Evolutionary conservation across 2,888 invertebrate genomes (phyloP).

Genomic region (Amblyteles armatorius): DNA sequence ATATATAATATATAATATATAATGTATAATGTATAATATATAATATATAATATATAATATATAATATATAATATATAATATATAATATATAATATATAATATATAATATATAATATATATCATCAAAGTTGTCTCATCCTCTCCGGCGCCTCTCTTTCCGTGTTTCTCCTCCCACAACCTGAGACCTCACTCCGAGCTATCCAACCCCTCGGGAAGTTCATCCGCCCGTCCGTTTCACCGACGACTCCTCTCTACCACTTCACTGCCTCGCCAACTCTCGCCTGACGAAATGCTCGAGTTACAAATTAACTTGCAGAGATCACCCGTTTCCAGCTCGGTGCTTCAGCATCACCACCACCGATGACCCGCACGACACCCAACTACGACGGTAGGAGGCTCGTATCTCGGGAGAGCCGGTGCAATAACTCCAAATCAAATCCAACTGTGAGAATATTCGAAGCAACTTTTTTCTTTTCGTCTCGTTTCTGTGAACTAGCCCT

Average conservation of each 20-base stretch:
- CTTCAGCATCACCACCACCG: slow-evolving; percentile 56
- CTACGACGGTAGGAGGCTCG: slow-evolving; percentile 10
- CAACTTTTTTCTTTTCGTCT: background rate
- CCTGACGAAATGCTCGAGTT: slow-evolving; percentile 80
- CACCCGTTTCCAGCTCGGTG: slow-evolving; percentile 78
- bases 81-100: too few species aligned
- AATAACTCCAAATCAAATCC: slow-evolving; percentile 35
- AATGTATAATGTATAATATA: too few species aligned
- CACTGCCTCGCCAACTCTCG: slow-evolving; percentile 38
- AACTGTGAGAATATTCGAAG: slow-evolving; percentile 26
- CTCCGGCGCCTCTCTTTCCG: background rate
- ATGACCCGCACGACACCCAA: slow-evolving; percentile 45
- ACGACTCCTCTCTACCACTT: slow-evolving; percentile 35
- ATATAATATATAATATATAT: too few species aligned
- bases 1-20: too few species aligned
- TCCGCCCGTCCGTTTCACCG: slow-evolving; percentile 12
- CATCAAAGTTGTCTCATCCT: background rate
- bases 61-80: too few species aligned
- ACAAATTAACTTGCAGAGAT: slow-evolving; percentile 84
- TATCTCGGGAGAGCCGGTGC: slow-evolving; percentile 12
- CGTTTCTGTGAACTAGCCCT: background rate
- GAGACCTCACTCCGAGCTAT: background rate
- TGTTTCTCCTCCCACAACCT: background rate
- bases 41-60: too few species aligned
- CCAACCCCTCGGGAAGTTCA: slow-evolving; percentile 15